Evolutionary conservation across 2,797 vertebrate genomes (phyloP).

Genomic region (Acanthurus leucopareius): DNA sequence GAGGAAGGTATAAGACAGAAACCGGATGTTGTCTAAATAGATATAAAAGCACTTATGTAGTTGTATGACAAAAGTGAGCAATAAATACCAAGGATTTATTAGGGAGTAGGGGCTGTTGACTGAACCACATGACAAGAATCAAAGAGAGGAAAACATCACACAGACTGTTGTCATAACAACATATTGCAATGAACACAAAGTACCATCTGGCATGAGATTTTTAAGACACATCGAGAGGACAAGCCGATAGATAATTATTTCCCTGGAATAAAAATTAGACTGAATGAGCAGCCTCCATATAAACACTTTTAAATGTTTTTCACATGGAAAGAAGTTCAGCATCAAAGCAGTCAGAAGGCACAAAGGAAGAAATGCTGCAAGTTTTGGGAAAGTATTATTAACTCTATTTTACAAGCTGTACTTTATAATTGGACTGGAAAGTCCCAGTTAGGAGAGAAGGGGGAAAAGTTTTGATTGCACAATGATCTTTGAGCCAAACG

Average conservation of each 20-base stretch:
- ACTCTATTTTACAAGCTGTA: slow-evolving; percentile 13
- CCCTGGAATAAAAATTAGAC: slow-evolving; percentile 69
- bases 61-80: slow-evolving; percentile 35
- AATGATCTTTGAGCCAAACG: slow-evolving; percentile 54
- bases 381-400: slow-evolving; percentile 23
- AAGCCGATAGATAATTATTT: slow-evolving; percentile 80
- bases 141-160: slow-evolving; percentile 80
- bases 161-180: slow-evolving; percentile 88
- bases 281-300: slow-evolving; percentile 41
- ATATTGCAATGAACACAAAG: slow-evolving; percentile 84
- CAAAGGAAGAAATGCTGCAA: slow-evolving; percentile 9
- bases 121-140: slow-evolving; percentile 76
- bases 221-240: slow-evolving; percentile 80
- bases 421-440: slow-evolving; percentile 30
- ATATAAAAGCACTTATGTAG: background rate
- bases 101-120: slow-evolving; percentile 47
- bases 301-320: background rate
- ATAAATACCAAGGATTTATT: slow-evolving; percentile 46
- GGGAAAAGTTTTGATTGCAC: slow-evolving; percentile 54
- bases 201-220: slow-evolving; percentile 81
- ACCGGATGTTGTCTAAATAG: background rate
- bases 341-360: background rate
- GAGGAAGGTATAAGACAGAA: background rate
- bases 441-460: slow-evolving; percentile 4
- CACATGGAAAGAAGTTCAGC: slow-evolving; percentile 13